Conservation (phyloP, 1,140 invertebrate species). For the Onthophagus taurus region DNA sequence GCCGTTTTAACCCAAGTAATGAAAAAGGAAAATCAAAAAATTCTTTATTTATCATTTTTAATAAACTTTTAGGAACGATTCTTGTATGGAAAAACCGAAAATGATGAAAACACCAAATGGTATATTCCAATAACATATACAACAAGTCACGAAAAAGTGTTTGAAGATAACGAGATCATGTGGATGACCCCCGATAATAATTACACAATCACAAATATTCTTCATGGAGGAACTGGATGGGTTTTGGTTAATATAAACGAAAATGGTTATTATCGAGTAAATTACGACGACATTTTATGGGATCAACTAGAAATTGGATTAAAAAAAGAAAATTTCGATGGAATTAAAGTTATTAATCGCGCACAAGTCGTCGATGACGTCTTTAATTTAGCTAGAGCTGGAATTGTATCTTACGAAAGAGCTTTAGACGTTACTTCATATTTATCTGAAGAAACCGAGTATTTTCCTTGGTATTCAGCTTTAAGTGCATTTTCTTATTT, state of each 20-base stretch:
- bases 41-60: background rate
- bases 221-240: constrained; percentile 41
- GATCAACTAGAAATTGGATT: constrained; percentile 42
- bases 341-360: constrained; percentile 49
- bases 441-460: constrained; percentile 50
- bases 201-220: constrained; percentile 20
- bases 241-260: constrained; percentile 56
- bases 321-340: constrained; percentile 15
- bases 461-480: constrained; percentile 55
- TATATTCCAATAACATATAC: constrained; percentile 53
- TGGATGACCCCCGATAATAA: constrained; percentile 33
- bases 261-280: constrained; percentile 56
- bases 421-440: constrained; percentile 51
- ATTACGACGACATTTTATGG: constrained; percentile 48
- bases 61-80: constrained; percentile 21
- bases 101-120: constrained; percentile 37
- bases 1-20: constrained; percentile 43
- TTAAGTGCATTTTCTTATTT: constrained; percentile 45
- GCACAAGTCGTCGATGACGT: constrained; percentile 51
- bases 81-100: constrained; percentile 4
- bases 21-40: background rate
- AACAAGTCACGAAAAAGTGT: constrained; percentile 40
- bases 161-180: constrained; percentile 43
- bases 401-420: constrained; percentile 36
- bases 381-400: constrained; percentile 38